A percentile compares a stretch with the other conserved stretches of the same genome.
phyloP scores from a whole-genome alignment of 2,888 invertebrate genomes.

The Campaea margaritaria region DNA sequence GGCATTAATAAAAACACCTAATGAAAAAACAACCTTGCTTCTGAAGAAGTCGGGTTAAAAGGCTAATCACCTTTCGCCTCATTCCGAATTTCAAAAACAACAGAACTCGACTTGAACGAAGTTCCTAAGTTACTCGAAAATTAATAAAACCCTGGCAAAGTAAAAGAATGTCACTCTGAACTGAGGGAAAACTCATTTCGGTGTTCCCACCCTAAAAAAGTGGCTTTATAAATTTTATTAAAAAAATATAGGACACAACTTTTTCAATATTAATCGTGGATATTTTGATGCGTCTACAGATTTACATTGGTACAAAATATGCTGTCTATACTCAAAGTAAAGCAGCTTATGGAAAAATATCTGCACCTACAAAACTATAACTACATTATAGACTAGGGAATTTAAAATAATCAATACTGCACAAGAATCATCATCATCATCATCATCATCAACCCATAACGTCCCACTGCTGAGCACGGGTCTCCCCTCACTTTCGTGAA shows the following conservation, averaged over 20 bases:
- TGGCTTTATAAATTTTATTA: constrained; percentile 24
- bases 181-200: constrained; percentile 22
- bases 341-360: no score
- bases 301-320: no score
- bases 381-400: no score
- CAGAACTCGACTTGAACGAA: constrained; percentile 7
- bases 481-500: no score
- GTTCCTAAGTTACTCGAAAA: constrained; percentile 25
- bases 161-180: constrained; percentile 34
- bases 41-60: background rate
- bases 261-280: constrained; percentile 32
- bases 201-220: constrained; percentile 5
- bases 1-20: background rate
- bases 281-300: background rate
- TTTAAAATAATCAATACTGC: no score
- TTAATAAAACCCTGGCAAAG: constrained; percentile 28
- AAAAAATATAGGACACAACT: constrained; percentile 32
- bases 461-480: no score
- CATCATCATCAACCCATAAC: no score
- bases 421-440: no score
- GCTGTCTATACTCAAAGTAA: no score
- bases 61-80: background rate
- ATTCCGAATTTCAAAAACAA: constrained; percentile 9
- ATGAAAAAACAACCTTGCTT: background rate
- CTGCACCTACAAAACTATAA: no score